Evolutionary conservation across 2,797 vertebrate species (phyloP).

Genomic region (Neosilurus hyrtlii): DNA sequence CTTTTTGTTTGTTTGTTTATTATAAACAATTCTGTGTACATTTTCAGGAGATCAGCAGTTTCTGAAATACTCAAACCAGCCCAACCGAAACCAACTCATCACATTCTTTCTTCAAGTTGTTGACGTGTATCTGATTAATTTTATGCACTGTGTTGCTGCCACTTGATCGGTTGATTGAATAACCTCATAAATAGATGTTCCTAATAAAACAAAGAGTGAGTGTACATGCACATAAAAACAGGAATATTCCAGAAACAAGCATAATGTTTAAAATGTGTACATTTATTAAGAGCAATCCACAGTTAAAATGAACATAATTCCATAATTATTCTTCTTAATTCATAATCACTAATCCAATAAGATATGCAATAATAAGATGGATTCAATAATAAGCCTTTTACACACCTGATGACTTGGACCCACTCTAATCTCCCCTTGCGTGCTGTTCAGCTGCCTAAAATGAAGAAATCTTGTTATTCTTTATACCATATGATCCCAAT

Average conservation of each 20-base stretch:
- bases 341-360: neutral
- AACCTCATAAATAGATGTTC: no score
- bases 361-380: neutral
- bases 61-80: no score
- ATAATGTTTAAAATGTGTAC: neutral
- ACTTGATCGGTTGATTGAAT: no score
- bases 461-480: slow-evolving; percentile 23
- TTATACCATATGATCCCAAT: neutral
- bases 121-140: no score
- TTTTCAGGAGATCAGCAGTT: no score
- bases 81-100: no score
- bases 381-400: slow-evolving; percentile 21
- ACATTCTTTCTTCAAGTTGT: no score
- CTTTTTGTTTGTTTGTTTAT: no score
- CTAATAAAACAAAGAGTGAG: no score
- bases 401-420: slow-evolving; percentile 96
- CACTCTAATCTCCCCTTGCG: slow-evolving; percentile 96
- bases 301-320: neutral
- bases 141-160: no score
- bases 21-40: no score
- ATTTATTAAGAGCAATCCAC: neutral
- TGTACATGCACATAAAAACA: neutral
- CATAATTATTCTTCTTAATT: neutral
- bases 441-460: slow-evolving; percentile 95
- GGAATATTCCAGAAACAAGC: neutral